Conservation (phyloP, 2,888 invertebrate species). For the Rhogogaster chlorosoma region DNA sequence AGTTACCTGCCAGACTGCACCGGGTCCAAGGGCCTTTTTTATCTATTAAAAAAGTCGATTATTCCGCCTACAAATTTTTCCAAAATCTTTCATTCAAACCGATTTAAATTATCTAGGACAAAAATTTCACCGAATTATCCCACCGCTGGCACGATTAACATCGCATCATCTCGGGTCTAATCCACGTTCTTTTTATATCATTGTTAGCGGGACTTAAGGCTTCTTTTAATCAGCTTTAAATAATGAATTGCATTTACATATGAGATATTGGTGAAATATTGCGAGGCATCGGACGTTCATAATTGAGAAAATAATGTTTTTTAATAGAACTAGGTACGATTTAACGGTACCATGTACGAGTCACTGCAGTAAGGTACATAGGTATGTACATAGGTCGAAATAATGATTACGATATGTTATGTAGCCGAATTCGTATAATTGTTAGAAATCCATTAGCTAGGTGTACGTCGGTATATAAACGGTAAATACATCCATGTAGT, state of each 20-base stretch:
- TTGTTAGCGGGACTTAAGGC: too few species aligned
- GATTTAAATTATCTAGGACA: too few species aligned
- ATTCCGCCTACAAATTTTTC: neutral
- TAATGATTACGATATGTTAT: neutral
- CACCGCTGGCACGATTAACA: too few species aligned
- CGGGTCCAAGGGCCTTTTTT: neutral
- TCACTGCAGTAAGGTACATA: neutral
- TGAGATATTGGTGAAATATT: neutral
- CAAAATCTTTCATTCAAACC: too few species aligned
- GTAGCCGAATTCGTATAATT: slow-evolving; percentile 20
- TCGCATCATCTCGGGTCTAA: too few species aligned
- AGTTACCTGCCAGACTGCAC: neutral
- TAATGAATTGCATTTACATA: too few species aligned
- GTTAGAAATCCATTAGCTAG: slow-evolving; percentile 41
- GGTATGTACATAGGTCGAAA: neutral
- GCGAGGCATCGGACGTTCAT: neutral
- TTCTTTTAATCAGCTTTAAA: too few species aligned
- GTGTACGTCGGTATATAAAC: neutral
- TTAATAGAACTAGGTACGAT: neutral
- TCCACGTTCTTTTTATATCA: too few species aligned
- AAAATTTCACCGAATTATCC: too few species aligned
- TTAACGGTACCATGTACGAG: neutral
- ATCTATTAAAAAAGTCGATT: neutral
- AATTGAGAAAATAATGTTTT: neutral
- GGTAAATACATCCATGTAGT: neutral